A percentile compares a stretch with the other conserved stretches of the same genome.
Evolutionary conservation across 2,888 invertebrate genomes (phyloP).

Genomic region (Psococerastis gibbosa): DNA sequence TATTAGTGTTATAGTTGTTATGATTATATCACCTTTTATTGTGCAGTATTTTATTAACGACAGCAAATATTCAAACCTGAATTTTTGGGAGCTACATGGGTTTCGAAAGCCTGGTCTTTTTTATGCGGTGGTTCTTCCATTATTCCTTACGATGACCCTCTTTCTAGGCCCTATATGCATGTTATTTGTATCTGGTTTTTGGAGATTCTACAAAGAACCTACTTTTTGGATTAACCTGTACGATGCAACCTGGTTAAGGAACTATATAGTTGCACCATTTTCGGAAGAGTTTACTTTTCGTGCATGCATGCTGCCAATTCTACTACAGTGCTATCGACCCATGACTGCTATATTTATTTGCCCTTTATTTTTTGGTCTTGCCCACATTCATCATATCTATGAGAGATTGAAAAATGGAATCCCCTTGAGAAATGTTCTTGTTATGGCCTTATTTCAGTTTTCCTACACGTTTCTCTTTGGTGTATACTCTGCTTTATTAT

Average conservation of each 20-base stretch:
- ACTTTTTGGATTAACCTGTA: slow-evolving; percentile 51
- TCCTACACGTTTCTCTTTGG: slow-evolving; percentile 84
- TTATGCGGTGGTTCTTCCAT: slow-evolving; percentile 50
- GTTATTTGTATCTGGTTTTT: slow-evolving; percentile 45
- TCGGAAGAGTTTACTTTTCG: slow-evolving; percentile 93
- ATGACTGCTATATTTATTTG: slow-evolving; percentile 60
- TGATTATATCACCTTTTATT: slow-evolving; percentile 58
- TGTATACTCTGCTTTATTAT: slow-evolving; percentile 82
- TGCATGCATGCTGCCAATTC: slow-evolving; percentile 83
- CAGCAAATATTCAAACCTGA: slow-evolving; percentile 37
- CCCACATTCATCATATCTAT: slow-evolving; percentile 81
- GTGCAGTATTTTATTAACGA: slow-evolving; percentile 51
- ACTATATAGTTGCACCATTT: slow-evolving; percentile 76
- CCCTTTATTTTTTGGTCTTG: slow-evolving; percentile 83
- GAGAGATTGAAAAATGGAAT: slow-evolving; percentile 57
- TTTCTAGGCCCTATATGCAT: slow-evolving; percentile 70
- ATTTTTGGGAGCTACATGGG: slow-evolving; percentile 50
- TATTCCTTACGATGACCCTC: slow-evolving; percentile 56
- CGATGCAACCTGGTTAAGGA: slow-evolving; percentile 70
- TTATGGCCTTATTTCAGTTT: slow-evolving; percentile 58
- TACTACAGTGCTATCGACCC: slow-evolving; percentile 63
- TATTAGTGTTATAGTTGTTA: slow-evolving; percentile 64
- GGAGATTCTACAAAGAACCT: slow-evolving; percentile 49
- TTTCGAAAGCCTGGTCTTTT: slow-evolving; percentile 52
- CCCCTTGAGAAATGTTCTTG: slow-evolving; percentile 44